Evolutionary conservation across 2,888 invertebrate species (phyloP), one percentile per base, ranked within the genome.

Genomic region (Orthonevra nobilis): DNA sequence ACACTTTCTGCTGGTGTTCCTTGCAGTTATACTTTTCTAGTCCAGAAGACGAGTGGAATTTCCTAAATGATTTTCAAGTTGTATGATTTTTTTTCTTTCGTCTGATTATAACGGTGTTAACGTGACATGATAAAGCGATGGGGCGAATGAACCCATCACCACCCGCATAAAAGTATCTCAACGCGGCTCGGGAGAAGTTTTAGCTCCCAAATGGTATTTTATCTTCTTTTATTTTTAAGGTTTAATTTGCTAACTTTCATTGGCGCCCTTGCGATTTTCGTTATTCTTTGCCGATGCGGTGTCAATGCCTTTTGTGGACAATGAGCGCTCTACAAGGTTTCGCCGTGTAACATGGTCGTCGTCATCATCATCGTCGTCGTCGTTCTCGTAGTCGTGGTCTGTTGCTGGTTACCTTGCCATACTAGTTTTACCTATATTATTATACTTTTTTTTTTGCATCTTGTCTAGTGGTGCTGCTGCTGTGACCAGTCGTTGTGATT

Each of bases 251-350:
- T 61, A 19, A 12, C 30, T 40, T 42, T 32, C 40, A 38, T 38
- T 40, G 60, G 38, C 42, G 26, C 72, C n/a, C n/a, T n/a, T 72
- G 79, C 61, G 73, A 73, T 79, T 73, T 73, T 72, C 60, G 56
- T 50, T 52, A 68, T 74, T 68, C 40, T 69, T 74, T 28, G 46
- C 58, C 42, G 56, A 63, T 69, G 69, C 58, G 74, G 74, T 81
- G 81, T 81, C 81, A 81, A 74, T 81, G 81, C 63, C 81, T 81
- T 81, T 74, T 74, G 81, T 64, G 68, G 58, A 69, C 63, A 81
- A 63, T 81, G 73, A 68, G 81, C 73, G 63, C 50, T 63, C 50
- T 36, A 74, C 73, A 74, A 74, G 81, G 81, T 69, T 68, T 66
- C 40, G 68, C 56, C 60, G 38, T 56, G 63, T 68, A 69, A 66